Evolutionary conservation across 23 tunicate species (phyloP), one percentile per base, ranked within the genome.

Genomic region (Corella eumyota): DNA sequence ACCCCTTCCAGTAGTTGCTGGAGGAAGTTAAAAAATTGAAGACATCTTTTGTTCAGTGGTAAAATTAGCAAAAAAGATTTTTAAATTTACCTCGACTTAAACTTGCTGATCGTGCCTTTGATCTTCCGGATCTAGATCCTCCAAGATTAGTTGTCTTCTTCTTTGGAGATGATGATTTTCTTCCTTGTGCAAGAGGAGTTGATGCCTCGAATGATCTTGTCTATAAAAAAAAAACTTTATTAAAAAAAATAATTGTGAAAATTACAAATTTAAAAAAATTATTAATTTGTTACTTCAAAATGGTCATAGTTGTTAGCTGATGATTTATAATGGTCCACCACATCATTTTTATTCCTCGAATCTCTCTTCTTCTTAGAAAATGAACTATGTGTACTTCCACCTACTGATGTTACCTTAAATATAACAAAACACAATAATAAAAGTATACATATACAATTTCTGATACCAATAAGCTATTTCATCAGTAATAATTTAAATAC

Each of bases 1-100:
- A 2, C 96, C 81, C 64, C 73, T 61, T 38, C 68, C 56, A 19
- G 85, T 75, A 0, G 71, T 62, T 4, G 54, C 78, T 80, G 57
- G 6, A 57, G 38, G 40, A 51, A 73, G 19, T 45, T 15, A 45
- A 45, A 45, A 45, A 45, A 15, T 45, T 45, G 17, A n/a, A n/a
- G n/a, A n/a, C n/a, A n/a, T n/a, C n/a, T n/a, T n/a, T n/a, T n/a
- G n/a, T n/a, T n/a, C n/a, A n/a, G n/a, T n/a, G n/a, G n/a, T n/a
- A n/a, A n/a, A n/a, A n/a, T n/a, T n/a, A n/a, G n/a, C n/a, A n/a
- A n/a, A n/a, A n/a, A n/a, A n/a, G n/a, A n/a, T n/a, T n/a, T n/a
- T n/a, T n/a, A n/a, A 54, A 25, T 25, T 11, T 6, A 79, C 87
- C 87, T 70, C 87, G 30, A 44, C 45, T 79, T 17, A 65, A 45